A percentile compares a stretch with the other conserved stretches of the same genome.
Evolutionary conservation across 2,797 vertebrate species (phyloP).

Genomic region (Gadopsis marmoratus): DNA sequence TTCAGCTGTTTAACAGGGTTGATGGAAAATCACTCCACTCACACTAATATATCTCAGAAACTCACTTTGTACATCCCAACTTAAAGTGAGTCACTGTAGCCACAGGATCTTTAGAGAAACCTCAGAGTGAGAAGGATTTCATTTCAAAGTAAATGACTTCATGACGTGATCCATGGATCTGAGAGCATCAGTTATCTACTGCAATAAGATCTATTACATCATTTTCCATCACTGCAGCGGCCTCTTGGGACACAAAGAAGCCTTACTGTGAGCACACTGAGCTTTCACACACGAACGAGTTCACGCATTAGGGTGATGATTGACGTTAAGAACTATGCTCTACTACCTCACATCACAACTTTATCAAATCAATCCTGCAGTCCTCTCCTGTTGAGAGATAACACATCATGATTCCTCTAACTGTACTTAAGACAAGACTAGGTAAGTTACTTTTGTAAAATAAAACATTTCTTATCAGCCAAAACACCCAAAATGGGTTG

Average conservation of each 20-base stretch:
- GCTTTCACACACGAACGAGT: constrained; percentile 17
- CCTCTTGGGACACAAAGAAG: constrained; percentile 30
- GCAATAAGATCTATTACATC: constrained; percentile 42
- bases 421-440: not conserved
- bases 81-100: constrained; percentile 19
- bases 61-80: not conserved
- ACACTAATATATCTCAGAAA: constrained; percentile 16
- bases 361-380: constrained; percentile 13
- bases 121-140: constrained; percentile 28
- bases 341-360: constrained; percentile 4
- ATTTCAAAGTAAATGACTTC: constrained; percentile 58
- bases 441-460: not conserved
- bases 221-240: constrained; percentile 25
- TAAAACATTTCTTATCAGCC: not conserved
- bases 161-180: constrained; percentile 27
- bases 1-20: constrained; percentile 20
- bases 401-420: not conserved
- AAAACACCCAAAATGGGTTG: not conserved
- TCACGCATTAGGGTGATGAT: constrained; percentile 17
- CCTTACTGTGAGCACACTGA: not conserved
- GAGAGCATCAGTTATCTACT: constrained; percentile 45
- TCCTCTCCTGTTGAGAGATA: not conserved
- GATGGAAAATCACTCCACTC: constrained; percentile 42
- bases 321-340: constrained; percentile 14
- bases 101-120: constrained; percentile 19